These are phyloP conservation scores for Anoplolepis gracilipes DNA, from an alignment of 1,140 invertebrate species.

Conservation along the genomic window DNA sequence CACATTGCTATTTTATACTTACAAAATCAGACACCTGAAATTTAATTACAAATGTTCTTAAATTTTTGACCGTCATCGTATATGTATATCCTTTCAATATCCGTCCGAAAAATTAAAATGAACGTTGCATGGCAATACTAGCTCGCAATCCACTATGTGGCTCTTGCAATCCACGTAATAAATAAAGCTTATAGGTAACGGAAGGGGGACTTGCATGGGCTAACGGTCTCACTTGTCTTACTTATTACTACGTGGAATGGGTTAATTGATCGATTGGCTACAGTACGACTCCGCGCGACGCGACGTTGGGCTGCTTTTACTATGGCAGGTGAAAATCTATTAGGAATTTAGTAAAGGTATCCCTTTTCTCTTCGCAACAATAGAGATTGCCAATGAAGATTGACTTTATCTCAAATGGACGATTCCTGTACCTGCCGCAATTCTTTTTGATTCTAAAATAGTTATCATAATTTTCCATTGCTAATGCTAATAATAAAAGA, in stretches of 20 bases:
- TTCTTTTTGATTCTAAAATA: conserved; percentile 27
- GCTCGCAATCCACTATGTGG: conserved; percentile 38
- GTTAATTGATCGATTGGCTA: conserved; percentile 62
- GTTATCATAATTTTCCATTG: conserved; percentile 15
- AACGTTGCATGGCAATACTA: conserved; percentile 13
- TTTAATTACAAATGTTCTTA: not conserved
- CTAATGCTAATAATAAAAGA: not conserved
- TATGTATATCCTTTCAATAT: not conserved
- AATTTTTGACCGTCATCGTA: not conserved
- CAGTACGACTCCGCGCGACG: conserved; percentile 41
- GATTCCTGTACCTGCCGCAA: conserved; percentile 31
- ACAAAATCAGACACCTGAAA: not conserved
- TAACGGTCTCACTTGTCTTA: conserved; percentile 62
- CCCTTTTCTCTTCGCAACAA: conserved; percentile 18
- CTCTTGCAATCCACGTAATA: conserved; percentile 53
- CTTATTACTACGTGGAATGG: conserved; percentile 56
- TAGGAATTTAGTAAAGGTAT: conserved; percentile 46
- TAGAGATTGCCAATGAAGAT: conserved; percentile 57
- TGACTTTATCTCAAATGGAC: conserved; percentile 53
- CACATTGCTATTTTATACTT: too few species aligned
- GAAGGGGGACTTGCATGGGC: conserved; percentile 9
- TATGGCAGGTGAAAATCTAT: conserved; percentile 62
- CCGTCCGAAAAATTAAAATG: conserved; percentile 37
- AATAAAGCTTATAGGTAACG: conserved; percentile 61
- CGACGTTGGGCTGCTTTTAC: conserved; percentile 39